A percentile compares a stretch with the other conserved stretches of the same genome.
Conservation (phyloP, 2,113 vertebrate genomes). For the Corythoichthys intestinalis region DNA sequence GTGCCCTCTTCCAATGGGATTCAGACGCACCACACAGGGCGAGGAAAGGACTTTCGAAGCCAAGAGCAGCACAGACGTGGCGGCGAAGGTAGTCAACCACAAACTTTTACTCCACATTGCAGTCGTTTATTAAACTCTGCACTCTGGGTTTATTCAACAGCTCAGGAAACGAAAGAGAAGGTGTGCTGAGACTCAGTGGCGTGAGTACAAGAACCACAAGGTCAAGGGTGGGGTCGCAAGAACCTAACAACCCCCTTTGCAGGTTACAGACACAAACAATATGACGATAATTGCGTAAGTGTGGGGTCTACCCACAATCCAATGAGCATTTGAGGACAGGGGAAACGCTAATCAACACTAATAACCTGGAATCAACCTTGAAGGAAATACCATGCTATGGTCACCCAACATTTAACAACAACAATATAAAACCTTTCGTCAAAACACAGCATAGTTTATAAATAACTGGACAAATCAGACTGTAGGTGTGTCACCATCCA, state of each 20-base stretch:
- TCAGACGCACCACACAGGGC: conserved; percentile 45
- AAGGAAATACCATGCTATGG: conserved; percentile 52
- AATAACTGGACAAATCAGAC: conserved; percentile 39
- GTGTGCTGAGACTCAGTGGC: conserved; percentile 25
- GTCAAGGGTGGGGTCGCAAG: conserved; percentile 45
- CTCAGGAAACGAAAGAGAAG: conserved; percentile 7
- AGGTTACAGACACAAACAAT: conserved; percentile 58
- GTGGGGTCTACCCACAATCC: conserved; percentile 68
- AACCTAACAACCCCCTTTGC: conserved; percentile 9
- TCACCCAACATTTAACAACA: conserved; percentile 52
- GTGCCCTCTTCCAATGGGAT: conserved; percentile 55
- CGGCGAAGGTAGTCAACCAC: conserved; percentile 49
- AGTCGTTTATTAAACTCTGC: conserved; percentile 15
- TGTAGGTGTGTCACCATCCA: conserved; percentile 40
- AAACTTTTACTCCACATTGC: conserved; percentile 45
- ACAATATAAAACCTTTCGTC: conserved; percentile 10
- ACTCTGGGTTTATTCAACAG: conserved; percentile 8
- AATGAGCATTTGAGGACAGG: conserved; percentile 45
- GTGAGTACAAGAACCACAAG: conserved; percentile 44
- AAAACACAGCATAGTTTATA: conserved; percentile 49
- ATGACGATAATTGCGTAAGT: conserved; percentile 58
- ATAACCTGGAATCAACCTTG: conserved; percentile 61
- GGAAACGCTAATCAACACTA: conserved; percentile 53
- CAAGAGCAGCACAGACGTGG: conserved; percentile 50
- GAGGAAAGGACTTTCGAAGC: conserved; percentile 45